Conservation (phyloP, 2,888 invertebrate genomes). For the Conchocele bisecta region DNA sequence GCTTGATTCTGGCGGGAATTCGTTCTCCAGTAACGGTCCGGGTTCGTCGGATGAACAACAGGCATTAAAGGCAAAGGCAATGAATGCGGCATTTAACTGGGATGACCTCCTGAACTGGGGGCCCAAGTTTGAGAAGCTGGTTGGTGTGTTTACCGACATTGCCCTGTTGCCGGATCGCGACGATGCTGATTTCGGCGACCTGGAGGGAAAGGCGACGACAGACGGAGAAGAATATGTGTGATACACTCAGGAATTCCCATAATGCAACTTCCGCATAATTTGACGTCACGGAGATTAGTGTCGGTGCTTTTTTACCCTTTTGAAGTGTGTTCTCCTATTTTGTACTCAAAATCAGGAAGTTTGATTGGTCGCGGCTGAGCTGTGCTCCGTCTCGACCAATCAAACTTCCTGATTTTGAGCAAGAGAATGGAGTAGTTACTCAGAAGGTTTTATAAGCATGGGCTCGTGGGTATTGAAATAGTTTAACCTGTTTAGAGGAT, state of each 20-base stretch:
- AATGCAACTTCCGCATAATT: too few relatives aligned
- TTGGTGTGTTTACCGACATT: slow-evolving; percentile 98
- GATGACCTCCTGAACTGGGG: slow-evolving; percentile 98
- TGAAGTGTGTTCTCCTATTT: too few relatives aligned
- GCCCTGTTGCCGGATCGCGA: slow-evolving; percentile 92
- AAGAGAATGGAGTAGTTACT: too few relatives aligned
- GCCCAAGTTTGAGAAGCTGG: slow-evolving; percentile 96
- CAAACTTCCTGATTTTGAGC: too few relatives aligned
- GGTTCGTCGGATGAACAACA: slow-evolving; percentile 92
- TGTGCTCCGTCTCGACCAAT: too few relatives aligned
- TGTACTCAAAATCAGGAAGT: too few relatives aligned
- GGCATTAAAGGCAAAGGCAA: slow-evolving; percentile 46
- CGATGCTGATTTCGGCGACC: slow-evolving; percentile 57
- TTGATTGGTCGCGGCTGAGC: too few relatives aligned
- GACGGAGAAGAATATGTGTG: slow-evolving; percentile 75
- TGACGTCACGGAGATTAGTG: too few relatives aligned
- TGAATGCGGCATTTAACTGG: slow-evolving; percentile 90
- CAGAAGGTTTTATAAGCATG: too few relatives aligned
- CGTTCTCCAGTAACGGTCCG: slow-evolving; percentile 92
- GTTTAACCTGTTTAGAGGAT: too few relatives aligned
- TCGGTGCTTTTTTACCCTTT: too few relatives aligned
- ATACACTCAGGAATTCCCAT: slow-evolving; percentile 56
- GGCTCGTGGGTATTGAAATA: too few relatives aligned
- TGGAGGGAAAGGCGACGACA: slow-evolving; percentile 54
- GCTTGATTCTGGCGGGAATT: slow-evolving; percentile 96